Evolutionary conservation across 2,888 invertebrate genomes (phyloP).

Genomic region (Eucriotettix oculatus): DNA sequence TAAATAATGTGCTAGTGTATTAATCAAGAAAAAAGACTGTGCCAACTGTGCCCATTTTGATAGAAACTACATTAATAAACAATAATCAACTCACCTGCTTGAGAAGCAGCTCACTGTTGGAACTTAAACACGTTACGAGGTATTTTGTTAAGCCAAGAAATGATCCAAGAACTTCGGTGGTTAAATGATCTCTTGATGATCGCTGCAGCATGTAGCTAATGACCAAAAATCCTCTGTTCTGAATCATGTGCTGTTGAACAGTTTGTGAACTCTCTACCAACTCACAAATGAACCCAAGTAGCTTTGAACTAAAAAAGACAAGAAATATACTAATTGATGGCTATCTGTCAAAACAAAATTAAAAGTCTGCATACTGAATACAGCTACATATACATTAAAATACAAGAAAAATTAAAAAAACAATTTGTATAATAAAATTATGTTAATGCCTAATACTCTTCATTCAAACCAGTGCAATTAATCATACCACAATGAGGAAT

Average conservation of each 20-base stretch:
- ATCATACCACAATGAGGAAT: conserved; percentile 73
- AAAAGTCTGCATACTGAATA: background rate
- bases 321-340: background rate
- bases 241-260: conserved; percentile 98
- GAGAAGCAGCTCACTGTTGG: conserved; percentile 76
- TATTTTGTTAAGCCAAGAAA: conserved; percentile 85
- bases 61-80: background rate
- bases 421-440: background rate
- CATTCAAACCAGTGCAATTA: background rate
- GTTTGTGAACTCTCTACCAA: conserved; percentile 92
- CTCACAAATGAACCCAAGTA: conserved; percentile 93
- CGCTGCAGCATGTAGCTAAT: conserved; percentile 94
- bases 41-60: background rate
- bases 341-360: too few relatives aligned
- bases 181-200: conserved; percentile 83
- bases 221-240: conserved; percentile 94
- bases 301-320: conserved; percentile 58
- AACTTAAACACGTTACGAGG: conserved; percentile 80
- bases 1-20: background rate
- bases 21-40: background rate
- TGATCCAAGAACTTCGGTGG: conserved; percentile 81
- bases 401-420: conserved; percentile 4
- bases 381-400: background rate
- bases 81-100: conserved; percentile 57
- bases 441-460: too few relatives aligned